A percentile compares a stretch with the other conserved stretches of the same genome.
These are phyloP conservation scores for Nyctibius bracteatus DNA, from an alignment of 2,113 vertebrate species.

Conservation along the genomic window DNA sequence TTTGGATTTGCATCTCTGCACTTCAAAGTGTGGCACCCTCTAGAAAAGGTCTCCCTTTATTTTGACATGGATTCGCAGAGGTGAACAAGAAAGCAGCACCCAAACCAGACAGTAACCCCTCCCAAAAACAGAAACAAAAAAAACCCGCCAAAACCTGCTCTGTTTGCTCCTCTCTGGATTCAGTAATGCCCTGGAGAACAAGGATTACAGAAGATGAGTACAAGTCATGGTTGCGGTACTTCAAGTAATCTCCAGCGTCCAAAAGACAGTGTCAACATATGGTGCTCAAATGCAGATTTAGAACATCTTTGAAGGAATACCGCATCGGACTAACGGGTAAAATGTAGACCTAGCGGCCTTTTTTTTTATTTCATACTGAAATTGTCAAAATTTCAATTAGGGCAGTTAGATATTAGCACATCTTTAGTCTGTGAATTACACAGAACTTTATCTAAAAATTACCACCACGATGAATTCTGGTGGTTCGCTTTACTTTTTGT, in stretches of 20 bases:
- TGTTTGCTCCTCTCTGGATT: constrained; percentile 74
- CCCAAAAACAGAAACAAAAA: constrained; percentile 25
- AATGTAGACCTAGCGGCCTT: neutral
- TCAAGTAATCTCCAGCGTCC: constrained; percentile 81
- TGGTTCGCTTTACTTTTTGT: neutral
- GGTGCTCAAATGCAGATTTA: constrained; percentile 81
- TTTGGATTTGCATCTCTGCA: constrained; percentile 81
- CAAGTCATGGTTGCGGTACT: constrained; percentile 64
- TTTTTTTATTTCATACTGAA: neutral
- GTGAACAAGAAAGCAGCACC: constrained; percentile 86
- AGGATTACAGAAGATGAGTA: constrained; percentile 83
- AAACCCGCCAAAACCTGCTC: neutral
- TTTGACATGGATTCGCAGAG: constrained; percentile 85
- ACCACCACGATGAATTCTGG: neutral
- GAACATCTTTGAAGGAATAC: constrained; percentile 82
- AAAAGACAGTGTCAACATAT: constrained; percentile 79
- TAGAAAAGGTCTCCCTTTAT: constrained; percentile 79
- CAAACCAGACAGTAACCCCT: constrained; percentile 62
- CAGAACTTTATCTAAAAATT: neutral
- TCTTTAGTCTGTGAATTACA: neutral
- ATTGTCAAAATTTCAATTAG: constrained; percentile 11
- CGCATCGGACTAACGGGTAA: constrained; percentile 35
- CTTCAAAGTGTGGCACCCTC: constrained; percentile 83
- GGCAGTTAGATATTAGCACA: neutral
- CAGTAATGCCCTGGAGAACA: constrained; percentile 82